Percentiles rank a stretch among this genome's conserved stretches.
These are phyloP conservation scores for Drosophila hawaiiensis DNA, from an alignment of 2,888 invertebrate species.

Conservation along the genomic window DNA sequence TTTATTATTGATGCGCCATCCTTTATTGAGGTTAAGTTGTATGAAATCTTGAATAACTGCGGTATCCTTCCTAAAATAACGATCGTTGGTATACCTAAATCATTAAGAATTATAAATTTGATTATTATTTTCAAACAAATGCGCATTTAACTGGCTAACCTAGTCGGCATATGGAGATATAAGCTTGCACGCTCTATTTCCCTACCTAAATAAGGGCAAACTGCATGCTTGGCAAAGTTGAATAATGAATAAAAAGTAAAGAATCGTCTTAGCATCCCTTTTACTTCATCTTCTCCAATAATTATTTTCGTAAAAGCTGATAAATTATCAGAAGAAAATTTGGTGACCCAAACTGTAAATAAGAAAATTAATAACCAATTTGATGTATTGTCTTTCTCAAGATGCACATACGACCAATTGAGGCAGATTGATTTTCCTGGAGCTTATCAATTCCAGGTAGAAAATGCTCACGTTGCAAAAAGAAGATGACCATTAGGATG, in stretches of 20 bases:
- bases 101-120: background rate
- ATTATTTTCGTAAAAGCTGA: background rate
- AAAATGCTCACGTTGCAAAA: constrained; percentile 18
- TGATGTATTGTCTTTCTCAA: background rate
- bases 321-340: background rate
- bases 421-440: background rate
- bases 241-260: background rate
- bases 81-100: background rate
- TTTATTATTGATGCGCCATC: background rate
- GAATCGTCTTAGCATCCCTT: background rate
- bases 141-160: background rate
- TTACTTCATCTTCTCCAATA: background rate
- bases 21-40: constrained; percentile 6
- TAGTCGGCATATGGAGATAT: background rate
- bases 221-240: background rate
- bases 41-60: constrained; percentile 29
- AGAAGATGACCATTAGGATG: constrained; percentile 38
- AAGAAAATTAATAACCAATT: background rate
- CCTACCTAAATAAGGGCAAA: background rate
- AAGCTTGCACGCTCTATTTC: background rate
- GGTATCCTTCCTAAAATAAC: fast-evolving
- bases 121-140: background rate
- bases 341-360: background rate
- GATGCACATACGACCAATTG: constrained; percentile 21
- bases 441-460: constrained; percentile 27